Percentiles rank a stretch among this genome's conserved stretches.
phyloP scores from a whole-genome alignment of 30 jellyfish, hydroid and myxozoan species.

The Hydra vulgaris region DNA sequence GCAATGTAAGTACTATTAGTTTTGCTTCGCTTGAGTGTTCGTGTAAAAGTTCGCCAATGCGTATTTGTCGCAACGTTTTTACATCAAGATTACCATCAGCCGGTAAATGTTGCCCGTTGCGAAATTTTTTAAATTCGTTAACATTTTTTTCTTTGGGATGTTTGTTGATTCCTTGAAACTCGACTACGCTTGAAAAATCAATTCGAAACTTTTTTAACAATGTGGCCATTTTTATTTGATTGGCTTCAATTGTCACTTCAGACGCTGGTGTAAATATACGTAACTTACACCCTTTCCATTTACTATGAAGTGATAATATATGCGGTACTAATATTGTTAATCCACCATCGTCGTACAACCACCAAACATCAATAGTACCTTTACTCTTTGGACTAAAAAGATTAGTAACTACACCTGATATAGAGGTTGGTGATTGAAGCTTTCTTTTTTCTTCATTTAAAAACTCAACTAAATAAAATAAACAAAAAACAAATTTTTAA shows the following conservation, averaged over 20 bases:
- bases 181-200: constrained; percentile 93
- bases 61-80: constrained; percentile 89
- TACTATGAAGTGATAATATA: constrained; percentile 52
- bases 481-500: too few species aligned
- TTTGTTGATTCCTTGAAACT: constrained; percentile 87
- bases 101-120: constrained; percentile 67
- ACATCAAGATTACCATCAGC: constrained; percentile 59
- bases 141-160: constrained; percentile 67
- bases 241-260: constrained; percentile 89
- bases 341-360: constrained; percentile 95
- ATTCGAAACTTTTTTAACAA: constrained; percentile 84
- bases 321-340: constrained; percentile 88
- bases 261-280: constrained; percentile 94
- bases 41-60: constrained; percentile 87
- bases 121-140: constrained; percentile 40
- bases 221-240: constrained; percentile 91
- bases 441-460: background rate
- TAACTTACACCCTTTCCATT: constrained; percentile 88
- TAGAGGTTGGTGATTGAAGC: constrained; percentile 26
- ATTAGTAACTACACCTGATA: constrained; percentile 49
- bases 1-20: constrained; percentile 81
- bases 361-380: constrained; percentile 94
- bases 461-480: background rate
- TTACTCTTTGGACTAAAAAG: constrained; percentile 52
- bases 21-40: constrained; percentile 95